Base-by-base conservation (phyloP, 2,113 vertebrate species). In the Oxygymnocypris stewartii region DNA sequence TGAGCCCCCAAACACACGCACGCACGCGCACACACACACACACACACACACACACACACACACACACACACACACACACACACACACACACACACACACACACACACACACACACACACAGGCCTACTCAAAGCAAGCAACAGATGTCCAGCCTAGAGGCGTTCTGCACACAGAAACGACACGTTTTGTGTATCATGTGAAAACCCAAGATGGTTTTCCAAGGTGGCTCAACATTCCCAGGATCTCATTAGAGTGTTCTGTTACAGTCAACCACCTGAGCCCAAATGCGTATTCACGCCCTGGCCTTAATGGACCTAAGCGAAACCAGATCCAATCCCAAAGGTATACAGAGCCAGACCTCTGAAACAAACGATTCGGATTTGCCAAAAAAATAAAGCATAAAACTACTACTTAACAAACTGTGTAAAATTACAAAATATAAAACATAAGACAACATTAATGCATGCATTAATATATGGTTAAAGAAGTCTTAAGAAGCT, bases 101-200 rank as follows among this genome's bases (percentile, higher is more conserved):
- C 40, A 44, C 88, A 87, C 42, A 84, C 47, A 10, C 65, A 37
- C 78, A 63, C 88, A 20, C 40, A 47, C 88, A 87, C n/a, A 87
- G 82, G 82, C 18, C 76, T 25, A 63, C 80, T 87, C 63, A 79
- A 75, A 81, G 63, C 93, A 89, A 92, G 93, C 93, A 93, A 96
- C 96, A 97, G 96, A 97, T 97, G 96, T 96, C 95, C 94, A 91
- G 94, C 94, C 94, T 95, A 92, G 85, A 93, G 94, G 91, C 92
- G 92, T 83, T 92, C 89, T 89, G 91, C 89, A 86, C 85, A 61
- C 35, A 59, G 49, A 84, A 73, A 84, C 82, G 20, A 74, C 69
- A 84, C 20, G 12, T 91, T 84, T 74, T 86, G 61, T 86, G 67
- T 23, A 57, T 89, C 87, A 89, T 86, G 61, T 89, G 86, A 84